Conservation (phyloP, 2,113 vertebrate species). For the Muntiacus muntjak region DNA sequence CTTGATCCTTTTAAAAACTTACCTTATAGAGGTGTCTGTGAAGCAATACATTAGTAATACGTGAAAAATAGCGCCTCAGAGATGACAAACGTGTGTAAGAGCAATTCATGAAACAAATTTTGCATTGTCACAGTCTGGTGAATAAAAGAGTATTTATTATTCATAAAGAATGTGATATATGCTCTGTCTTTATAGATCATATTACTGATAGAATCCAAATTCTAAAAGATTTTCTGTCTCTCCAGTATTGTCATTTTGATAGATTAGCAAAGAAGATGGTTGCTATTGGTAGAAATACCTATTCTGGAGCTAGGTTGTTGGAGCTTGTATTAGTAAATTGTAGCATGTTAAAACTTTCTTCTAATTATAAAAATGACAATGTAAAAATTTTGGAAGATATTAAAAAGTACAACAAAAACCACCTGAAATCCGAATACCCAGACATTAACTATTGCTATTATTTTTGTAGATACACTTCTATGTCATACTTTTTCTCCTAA, state of each 20-base stretch:
- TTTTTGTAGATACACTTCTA: neutral
- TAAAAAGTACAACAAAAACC: neutral
- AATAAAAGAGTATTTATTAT: slow-evolving; percentile 50
- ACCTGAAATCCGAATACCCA: slow-evolving; percentile 21
- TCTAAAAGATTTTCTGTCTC: slow-evolving; percentile 27
- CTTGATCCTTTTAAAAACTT: neutral
- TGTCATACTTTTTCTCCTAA: neutral
- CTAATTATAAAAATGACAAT: neutral
- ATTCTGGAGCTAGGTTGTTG: neutral
- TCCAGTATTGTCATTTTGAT: neutral
- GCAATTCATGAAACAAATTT: neutral
- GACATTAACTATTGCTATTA: neutral
- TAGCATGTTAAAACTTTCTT: neutral
- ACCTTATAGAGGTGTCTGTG: neutral
- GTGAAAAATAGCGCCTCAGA: slow-evolving; percentile 37
- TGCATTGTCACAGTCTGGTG: slow-evolving; percentile 32
- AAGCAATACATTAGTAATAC: neutral
- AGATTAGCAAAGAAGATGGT: neutral
- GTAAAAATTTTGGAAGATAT: neutral
- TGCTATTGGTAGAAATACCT: slow-evolving; percentile 7
- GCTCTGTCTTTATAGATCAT: neutral
- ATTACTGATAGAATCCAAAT: neutral
- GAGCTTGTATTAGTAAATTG: neutral
- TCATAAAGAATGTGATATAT: slow-evolving; percentile 38
- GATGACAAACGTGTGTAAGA: neutral